phyloP scores from a whole-genome alignment of 2,888 invertebrate genomes.

The Eubasilissa splendida region DNA sequence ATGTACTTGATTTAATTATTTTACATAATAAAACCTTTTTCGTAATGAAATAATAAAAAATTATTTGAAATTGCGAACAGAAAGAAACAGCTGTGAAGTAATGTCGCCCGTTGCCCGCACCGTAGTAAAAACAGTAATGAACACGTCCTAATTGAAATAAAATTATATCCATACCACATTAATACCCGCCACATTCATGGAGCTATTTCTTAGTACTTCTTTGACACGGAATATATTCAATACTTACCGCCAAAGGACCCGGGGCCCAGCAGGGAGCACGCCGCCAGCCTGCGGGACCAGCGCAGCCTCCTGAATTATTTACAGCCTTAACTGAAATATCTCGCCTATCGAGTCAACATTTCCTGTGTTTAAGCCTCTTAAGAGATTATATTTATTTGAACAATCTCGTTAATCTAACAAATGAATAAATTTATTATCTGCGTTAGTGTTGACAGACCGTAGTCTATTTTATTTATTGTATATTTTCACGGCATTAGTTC shows the following conservation, averaged over 20 bases:
- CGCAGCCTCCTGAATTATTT: conserved; percentile 1
- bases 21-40: too few species aligned
- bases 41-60: too few species aligned
- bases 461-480: too few species aligned
- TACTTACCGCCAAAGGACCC: neutral
- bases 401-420: neutral
- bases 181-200: neutral
- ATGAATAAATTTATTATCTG: neutral
- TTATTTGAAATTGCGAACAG: too few species aligned
- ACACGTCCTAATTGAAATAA: conserved; percentile 6
- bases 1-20: too few species aligned
- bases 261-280: conserved; percentile 2
- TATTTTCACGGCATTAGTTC: too few species aligned
- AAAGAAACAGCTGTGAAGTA: too few species aligned
- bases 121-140: neutral
- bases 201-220: neutral
- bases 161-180: neutral
- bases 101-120: too few species aligned
- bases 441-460: too few species aligned
- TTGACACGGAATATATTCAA: neutral
- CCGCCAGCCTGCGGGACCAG: neutral
- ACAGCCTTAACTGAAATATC: neutral
- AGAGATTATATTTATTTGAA: neutral
- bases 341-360: neutral
- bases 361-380: neutral